These are phyloP conservation scores for Raja brachyura DNA, from an alignment of 2,113 vertebrate genomes.

Conservation along the genomic window DNA sequence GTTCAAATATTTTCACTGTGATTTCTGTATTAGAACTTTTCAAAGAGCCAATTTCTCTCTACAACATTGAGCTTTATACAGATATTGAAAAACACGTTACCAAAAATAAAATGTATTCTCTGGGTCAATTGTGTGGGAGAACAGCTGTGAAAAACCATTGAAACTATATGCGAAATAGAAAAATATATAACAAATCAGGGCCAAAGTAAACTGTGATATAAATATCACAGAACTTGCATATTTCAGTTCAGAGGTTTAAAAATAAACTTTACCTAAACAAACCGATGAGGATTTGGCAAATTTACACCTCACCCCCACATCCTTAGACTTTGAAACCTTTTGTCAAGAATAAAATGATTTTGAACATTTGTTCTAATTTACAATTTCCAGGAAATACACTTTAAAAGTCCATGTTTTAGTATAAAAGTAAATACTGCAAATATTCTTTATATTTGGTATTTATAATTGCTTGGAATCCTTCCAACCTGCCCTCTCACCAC, in stretches of 20 bases:
- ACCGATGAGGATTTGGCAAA: not conserved
- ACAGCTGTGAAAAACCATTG: not conserved
- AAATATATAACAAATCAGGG: not conserved
- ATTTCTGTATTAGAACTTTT: not conserved
- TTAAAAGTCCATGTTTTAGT: not conserved
- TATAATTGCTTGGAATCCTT: not conserved
- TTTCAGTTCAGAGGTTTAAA: not conserved
- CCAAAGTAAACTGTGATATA: not conserved
- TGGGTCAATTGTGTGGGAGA: not conserved
- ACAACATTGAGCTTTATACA: too few species aligned
- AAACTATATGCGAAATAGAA: not conserved
- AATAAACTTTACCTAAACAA: not conserved
- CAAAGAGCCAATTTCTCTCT: too few species aligned
- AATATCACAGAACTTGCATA: not conserved
- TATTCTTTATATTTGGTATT: not conserved
- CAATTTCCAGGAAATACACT: not conserved
- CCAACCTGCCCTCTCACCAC: not conserved
- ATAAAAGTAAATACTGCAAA: not conserved
- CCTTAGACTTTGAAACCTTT: not conserved
- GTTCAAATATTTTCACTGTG: not conserved
- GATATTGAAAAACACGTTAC: too few species aligned
- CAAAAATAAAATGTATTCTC: not conserved
- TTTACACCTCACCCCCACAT: not conserved
- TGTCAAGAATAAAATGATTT: not conserved
- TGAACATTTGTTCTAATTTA: not conserved